A percentile compares a stretch with the other conserved stretches of the same genome.
Conservation (phyloP, 1,140 invertebrate species). For the Neoseiulus cucumeris region DNA sequence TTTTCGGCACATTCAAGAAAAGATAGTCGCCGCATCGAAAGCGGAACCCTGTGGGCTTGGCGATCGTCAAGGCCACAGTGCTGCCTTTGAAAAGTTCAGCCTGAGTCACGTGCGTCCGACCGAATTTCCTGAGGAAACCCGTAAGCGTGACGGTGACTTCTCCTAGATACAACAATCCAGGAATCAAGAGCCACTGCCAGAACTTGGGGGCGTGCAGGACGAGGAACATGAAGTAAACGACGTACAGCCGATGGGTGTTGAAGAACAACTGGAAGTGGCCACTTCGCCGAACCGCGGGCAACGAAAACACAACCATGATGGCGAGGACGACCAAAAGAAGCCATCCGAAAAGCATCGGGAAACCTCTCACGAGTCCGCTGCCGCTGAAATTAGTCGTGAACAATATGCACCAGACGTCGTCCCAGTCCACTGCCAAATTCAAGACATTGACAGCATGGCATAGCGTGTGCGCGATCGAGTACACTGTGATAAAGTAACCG, state of each 20-base stretch:
- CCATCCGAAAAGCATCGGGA: slow-evolving; percentile 67
- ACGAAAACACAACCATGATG: slow-evolving; percentile 61
- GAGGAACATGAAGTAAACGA: slow-evolving; percentile 68
- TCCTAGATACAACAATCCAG: slow-evolving; percentile 53
- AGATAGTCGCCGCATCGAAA: slow-evolving; percentile 85
- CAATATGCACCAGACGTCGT: slow-evolving; percentile 40
- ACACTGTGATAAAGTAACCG: slow-evolving; percentile 52
- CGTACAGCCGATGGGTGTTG: slow-evolving; percentile 75
- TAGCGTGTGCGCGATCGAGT: slow-evolving; percentile 53
- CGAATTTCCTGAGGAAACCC: slow-evolving; percentile 32
- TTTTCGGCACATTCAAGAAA: slow-evolving; percentile 74
- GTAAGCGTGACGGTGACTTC: slow-evolving; percentile 46
- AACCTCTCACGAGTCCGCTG: slow-evolving; percentile 35
- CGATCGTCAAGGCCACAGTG: slow-evolving; percentile 38
- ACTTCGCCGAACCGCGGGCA: slow-evolving; percentile 60
- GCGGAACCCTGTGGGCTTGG: slow-evolving; percentile 58
- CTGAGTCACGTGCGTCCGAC: slow-evolving; percentile 45
- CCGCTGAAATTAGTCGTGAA: slow-evolving; percentile 52
- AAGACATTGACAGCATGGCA: slow-evolving; percentile 67
- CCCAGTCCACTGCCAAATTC: slow-evolving; percentile 28
- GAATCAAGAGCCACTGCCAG: slow-evolving; percentile 83
- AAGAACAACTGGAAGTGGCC: slow-evolving; percentile 90
- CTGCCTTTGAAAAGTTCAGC: slow-evolving; percentile 48
- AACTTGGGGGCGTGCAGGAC: slow-evolving; percentile 77
- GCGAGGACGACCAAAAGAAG: slow-evolving; percentile 46